Evolutionary conservation across 2,797 vertebrate genomes (phyloP).

Genomic region (Eulemur rubriventer): DNA sequence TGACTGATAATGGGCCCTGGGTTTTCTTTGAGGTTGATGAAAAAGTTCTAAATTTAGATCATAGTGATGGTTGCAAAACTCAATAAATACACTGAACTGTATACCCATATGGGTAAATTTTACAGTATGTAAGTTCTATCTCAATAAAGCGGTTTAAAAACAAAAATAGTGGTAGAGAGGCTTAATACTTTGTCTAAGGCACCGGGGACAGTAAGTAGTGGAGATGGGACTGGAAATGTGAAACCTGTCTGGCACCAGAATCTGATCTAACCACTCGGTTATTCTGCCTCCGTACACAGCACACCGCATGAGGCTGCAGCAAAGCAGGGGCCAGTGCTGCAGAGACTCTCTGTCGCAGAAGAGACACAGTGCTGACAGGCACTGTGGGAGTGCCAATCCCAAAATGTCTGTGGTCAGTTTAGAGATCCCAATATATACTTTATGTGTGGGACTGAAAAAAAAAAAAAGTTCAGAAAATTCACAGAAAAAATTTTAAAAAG

Average conservation of each 20-base stretch:
- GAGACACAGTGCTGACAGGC: not conserved
- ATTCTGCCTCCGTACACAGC: not conserved
- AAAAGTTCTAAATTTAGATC: slow-evolving; percentile 30
- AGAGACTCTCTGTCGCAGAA: not conserved
- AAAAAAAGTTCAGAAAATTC: not conserved
- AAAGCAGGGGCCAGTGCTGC: not conserved
- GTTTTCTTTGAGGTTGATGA: slow-evolving; percentile 8
- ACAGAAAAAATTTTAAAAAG: not conserved
- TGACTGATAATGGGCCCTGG: not conserved
- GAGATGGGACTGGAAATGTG: not conserved
- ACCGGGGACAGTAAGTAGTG: not conserved
- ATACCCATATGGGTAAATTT: not conserved
- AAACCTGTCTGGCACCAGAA: not conserved
- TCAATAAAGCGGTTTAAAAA: slow-evolving; percentile 18
- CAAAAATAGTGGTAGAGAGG: not conserved
- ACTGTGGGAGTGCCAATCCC: not conserved
- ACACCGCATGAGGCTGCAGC: not conserved
- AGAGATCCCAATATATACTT: not conserved
- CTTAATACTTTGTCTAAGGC: not conserved
- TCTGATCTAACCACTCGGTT: not conserved
- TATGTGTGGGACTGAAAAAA: not conserved
- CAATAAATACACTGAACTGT: not conserved
- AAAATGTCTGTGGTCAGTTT: not conserved
- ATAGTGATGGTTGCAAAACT: not conserved
- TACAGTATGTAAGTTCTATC: not conserved